These are phyloP conservation scores for Nibea coibor DNA, from an alignment of 2,113 vertebrate species.

Conservation along the genomic window DNA sequence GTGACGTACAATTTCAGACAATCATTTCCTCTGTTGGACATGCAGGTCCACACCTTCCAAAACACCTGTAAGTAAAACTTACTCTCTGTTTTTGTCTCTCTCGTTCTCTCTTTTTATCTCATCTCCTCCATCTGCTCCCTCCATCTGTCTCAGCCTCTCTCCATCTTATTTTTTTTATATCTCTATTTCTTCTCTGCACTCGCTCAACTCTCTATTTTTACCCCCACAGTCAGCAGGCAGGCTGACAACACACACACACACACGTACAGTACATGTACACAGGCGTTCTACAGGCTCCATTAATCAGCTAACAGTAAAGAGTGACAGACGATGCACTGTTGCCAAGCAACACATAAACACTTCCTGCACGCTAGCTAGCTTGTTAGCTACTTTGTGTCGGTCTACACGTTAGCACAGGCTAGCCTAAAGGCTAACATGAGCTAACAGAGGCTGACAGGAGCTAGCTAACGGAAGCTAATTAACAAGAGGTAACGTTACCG, in stretches of 20 bases:
- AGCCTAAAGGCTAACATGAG: no score
- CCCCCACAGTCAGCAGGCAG: neutral
- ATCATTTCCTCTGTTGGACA: slow-evolving; percentile 96
- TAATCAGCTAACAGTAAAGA: no score
- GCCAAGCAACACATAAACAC: no score
- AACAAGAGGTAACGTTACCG: no score
- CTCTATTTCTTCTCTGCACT: slow-evolving; percentile 12
- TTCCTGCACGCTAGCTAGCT: no score
- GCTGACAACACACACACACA: slow-evolving; percentile 6
- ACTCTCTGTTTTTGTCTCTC: neutral
- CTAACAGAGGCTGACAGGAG: no score
- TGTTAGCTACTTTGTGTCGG: no score
- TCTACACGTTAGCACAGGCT: no score
- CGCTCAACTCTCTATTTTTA: slow-evolving; percentile 43
- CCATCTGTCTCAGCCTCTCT: slow-evolving; percentile 32
- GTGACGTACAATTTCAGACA: slow-evolving; percentile 98
- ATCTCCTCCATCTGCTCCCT: slow-evolving; percentile 31
- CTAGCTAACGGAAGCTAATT: no score
- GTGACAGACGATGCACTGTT: no score
- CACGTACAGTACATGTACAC: neutral
- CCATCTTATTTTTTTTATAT: neutral
- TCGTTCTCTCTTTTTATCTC: neutral
- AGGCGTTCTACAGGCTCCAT: no score
- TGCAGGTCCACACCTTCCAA: slow-evolving; percentile 98
- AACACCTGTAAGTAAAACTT: slow-evolving; percentile 89